These are phyloP conservation scores for Dinoponera quadriceps DNA, from an alignment of 1,140 invertebrate species.

Conservation along the genomic window DNA sequence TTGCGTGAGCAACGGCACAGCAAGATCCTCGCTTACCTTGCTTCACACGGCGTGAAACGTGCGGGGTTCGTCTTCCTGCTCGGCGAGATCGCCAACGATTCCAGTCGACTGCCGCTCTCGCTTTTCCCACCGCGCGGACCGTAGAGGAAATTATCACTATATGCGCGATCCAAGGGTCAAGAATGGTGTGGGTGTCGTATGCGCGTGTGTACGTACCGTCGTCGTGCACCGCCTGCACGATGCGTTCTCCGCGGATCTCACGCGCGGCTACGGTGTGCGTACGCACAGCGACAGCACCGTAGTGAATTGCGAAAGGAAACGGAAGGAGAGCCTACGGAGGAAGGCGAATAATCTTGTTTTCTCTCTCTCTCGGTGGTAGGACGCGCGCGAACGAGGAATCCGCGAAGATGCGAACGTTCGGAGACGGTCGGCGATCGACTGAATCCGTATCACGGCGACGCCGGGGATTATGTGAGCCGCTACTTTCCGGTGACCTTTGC, in stretches of 20 bases:
- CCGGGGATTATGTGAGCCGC: conserved; percentile 11
- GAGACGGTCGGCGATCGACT: conserved; percentile 68
- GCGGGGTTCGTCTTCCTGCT: conserved; percentile 23
- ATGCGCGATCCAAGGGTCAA: conserved; percentile 67
- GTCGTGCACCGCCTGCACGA: not conserved
- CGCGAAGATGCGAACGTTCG: conserved; percentile 18
- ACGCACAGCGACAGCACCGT: not conserved
- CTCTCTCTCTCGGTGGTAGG: too few relatives aligned
- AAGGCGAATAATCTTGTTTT: too few relatives aligned
- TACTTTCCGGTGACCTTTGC: conserved; percentile 65
- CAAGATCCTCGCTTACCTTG: conserved; percentile 56
- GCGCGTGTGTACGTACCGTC: not conserved
- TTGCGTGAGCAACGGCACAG: not conserved
- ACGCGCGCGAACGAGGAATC: not conserved
- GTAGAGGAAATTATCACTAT: conserved; percentile 72
- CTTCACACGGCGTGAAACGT: not conserved
- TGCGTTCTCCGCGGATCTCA: not conserved
- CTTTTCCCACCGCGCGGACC: conserved; percentile 58
- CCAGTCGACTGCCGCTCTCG: conserved; percentile 55
- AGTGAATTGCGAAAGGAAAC: not conserved
- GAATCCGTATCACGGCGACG: conserved; percentile 44
- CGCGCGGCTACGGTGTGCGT: not conserved
- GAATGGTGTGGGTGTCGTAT: conserved; percentile 53
- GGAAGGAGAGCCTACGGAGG: not conserved
- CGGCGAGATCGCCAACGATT: conserved; percentile 56